Conservation (phyloP, 2,888 invertebrate species). For the Seira ritae region DNA sequence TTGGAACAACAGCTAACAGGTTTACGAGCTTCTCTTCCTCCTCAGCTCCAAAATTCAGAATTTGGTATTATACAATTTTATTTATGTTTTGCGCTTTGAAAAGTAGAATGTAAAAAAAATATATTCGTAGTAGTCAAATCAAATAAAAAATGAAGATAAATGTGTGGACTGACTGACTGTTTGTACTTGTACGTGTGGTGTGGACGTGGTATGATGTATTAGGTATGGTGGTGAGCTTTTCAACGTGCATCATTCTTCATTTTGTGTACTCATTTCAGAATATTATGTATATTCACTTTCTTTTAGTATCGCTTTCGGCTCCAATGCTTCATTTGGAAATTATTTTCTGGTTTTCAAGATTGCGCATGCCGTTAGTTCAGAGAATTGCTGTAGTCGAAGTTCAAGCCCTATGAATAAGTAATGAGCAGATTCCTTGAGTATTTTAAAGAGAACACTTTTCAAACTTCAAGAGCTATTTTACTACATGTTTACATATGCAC, state of each 20-base stretch:
- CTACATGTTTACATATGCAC: too few species aligned
- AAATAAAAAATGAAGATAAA: not conserved
- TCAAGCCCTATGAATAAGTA: too few species aligned
- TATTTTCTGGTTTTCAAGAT: too few species aligned
- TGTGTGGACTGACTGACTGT: not conserved
- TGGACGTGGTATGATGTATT: too few species aligned
- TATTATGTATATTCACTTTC: slow-evolving; percentile 6
- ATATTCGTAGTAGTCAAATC: not conserved
- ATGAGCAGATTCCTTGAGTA: too few species aligned
- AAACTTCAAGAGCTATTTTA: too few species aligned
- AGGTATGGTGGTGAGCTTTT: slow-evolving; percentile 3
- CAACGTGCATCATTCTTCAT: too few species aligned
- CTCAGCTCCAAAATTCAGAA: slow-evolving; percentile 44
- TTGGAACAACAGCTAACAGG: slow-evolving; percentile 67
- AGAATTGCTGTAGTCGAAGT: too few species aligned
- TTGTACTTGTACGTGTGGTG: not conserved
- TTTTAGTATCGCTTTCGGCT: too few species aligned
- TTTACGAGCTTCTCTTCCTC: slow-evolving; percentile 54
- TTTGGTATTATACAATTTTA: slow-evolving; percentile 50
- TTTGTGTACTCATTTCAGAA: slow-evolving; percentile 12
- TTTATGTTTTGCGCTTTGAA: slow-evolving; percentile 29
- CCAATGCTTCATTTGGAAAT: too few species aligned
- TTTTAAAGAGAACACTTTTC: too few species aligned
- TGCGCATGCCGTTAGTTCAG: too few species aligned
- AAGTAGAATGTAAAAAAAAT: not conserved